Base-by-base conservation (phyloP, 2,888 invertebrate genomes). In the Himalopsyche japonica region DNA sequence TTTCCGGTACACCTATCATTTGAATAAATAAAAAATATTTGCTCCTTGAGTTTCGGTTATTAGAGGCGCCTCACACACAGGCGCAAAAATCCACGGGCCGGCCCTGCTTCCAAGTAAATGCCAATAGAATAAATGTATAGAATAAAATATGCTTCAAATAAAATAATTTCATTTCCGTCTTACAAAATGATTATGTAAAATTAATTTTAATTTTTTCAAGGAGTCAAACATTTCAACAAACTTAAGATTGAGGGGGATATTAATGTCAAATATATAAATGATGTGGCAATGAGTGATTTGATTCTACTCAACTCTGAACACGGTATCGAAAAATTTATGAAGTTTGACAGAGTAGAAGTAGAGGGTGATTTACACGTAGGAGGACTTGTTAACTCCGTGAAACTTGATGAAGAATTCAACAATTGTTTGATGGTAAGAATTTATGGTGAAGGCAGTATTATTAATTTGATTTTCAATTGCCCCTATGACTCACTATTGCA, bases 361-460 rank as follows among this genome's bases (percentile, higher is more conserved):
- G 87, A 87, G 6, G 87, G 84, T 1, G 76, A 86, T 2, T 86
- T 91, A 2, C 70, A 47, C 0, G 88, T 89, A 0, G 85, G 87
- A 18, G 90, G 90, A 0, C 86, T 49, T 0, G 87, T 92, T 0
- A 94, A 94, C 88, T 90, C 89, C 0, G 86, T 90, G 1, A 88
- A 91, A 86, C 88, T 94, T 24, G 84, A 88, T 2, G 85, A 89
- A 49, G 93, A 93, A 88, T 91, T 90, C 82, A 84, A 88, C 24
- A 93, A 93, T 85, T 93, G 94, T 0, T 88, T 94, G 15, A 90
- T 92, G 93, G 94, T 93, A 89, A 89, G 89, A 88, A 79, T 76
- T 57, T 34, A 30, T 57, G 8, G 1, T 37, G 10, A 37, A 37
- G 3, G 10, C 10, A 37, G 37, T 37, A 15, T 15, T 43, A 43